A percentile compares a stretch with the other conserved stretches of the same genome.
Conservation (phyloP, 2,888 invertebrate species). For the Cremastinae sp. region DNA sequence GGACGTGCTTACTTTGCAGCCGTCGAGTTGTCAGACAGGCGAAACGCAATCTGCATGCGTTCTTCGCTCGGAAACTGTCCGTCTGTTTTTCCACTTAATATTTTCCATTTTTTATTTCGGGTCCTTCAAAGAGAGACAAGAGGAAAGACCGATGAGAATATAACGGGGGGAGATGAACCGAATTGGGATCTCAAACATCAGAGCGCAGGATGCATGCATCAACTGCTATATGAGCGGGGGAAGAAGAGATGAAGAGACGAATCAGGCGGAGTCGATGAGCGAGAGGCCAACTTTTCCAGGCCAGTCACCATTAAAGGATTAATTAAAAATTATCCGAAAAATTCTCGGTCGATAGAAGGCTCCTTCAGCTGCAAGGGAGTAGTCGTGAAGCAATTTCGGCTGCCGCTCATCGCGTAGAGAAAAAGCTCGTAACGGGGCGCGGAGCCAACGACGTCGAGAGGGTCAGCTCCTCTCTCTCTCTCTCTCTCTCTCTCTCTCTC, state of each 20-base stretch:
- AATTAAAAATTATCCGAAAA: constrained; percentile 75
- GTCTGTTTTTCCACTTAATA: neutral
- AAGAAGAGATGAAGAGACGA: constrained; percentile 34
- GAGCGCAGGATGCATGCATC: neutral
- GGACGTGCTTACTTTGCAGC: neutral
- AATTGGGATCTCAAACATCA: constrained; percentile 17
- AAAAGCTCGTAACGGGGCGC: constrained; percentile 15
- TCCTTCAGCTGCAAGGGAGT: constrained; percentile 51
- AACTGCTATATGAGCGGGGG: no score
- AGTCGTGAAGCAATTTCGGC: neutral
- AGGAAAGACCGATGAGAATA: constrained; percentile 32
- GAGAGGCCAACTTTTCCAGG: constrained; percentile 29
- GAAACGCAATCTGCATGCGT: constrained; percentile 45
- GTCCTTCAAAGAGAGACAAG: constrained; percentile 47
- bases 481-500: no score
- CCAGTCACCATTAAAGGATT: constrained; percentile 64
- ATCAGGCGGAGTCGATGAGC: constrained; percentile 19
- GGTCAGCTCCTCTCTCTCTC: constrained; percentile 14
- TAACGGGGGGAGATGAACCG: constrained; percentile 48
- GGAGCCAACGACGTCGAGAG: constrained; percentile 31
- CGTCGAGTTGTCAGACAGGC: constrained; percentile 27
- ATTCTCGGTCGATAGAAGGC: constrained; percentile 68
- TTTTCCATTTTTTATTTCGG: constrained; percentile 12
- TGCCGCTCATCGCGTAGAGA: no score
- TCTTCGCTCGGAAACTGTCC: constrained; percentile 23